Base-by-base conservation (phyloP, 1,140 invertebrate genomes). In the Cydia amplana region DNA sequence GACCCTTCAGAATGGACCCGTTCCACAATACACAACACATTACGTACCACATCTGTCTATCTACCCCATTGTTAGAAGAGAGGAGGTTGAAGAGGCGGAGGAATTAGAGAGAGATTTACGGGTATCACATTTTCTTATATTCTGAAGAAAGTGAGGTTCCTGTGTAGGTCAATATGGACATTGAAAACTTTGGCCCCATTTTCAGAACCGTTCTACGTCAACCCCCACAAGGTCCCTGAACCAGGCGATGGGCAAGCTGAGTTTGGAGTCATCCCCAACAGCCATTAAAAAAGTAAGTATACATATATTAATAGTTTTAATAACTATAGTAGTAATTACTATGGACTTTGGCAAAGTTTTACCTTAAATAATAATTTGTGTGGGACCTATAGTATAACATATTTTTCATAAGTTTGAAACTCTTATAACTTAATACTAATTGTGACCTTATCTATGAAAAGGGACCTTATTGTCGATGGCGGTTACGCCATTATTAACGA, bases 131-230 rank as follows among this genome's bases (percentile, higher is more conserved):
- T 70, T 36, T 32, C 36, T 70, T 36, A 70, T 36, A 70, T 60
- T 60, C 18, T 60, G 20, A 60, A 60, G 55, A 60, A 60, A 60
- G 55, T 60, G 55, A 60, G 55, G 55, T 60, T 60, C 55, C 55
- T 60, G 55, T 60, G 18, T 9, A 60, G 20, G 55, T 60, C 7
- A 9, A n/a, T 55, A 18, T 23, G 18, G 55, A 23, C 20, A 60
- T 20, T 23, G 20, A 60, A 7, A 23, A 60, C 23, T 0, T 23
- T 20, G 55, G 55, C n/a, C 55, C n/a, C 18, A 12, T 23, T 88
- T 89, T 77, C 77, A 91, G 89, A 91, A 87, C 72, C 89, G 80
- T 10, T 82, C 85, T 9, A 83, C 85, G 43, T 81, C 86, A 0
- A 88, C 89, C 2, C 88, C 88, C 4, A 85, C 84, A 6, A 83